Percentiles rank a stretch among this genome's conserved stretches.
These are phyloP conservation scores for Mola mola DNA, from an alignment of 2,113 vertebrate genomes.

Conservation along the genomic window DNA sequence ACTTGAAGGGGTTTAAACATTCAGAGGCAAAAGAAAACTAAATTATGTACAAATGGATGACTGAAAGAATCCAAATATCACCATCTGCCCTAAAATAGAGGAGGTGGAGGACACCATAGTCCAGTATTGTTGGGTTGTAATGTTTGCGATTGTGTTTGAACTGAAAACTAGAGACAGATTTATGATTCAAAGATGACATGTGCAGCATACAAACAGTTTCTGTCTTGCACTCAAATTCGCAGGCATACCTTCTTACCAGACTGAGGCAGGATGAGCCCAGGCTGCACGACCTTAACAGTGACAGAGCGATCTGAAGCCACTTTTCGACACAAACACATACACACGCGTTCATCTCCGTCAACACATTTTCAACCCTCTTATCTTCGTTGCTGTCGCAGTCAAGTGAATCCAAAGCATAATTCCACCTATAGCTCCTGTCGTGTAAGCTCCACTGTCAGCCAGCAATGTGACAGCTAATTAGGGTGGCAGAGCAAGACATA, in stretches of 20 bases:
- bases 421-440: constrained; percentile 26
- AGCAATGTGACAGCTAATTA: constrained; percentile 30
- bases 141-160: constrained; percentile 31
- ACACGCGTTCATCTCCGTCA: not conserved
- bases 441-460: constrained; percentile 30
- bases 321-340: constrained; percentile 23
- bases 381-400: constrained; percentile 35
- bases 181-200: constrained; percentile 21
- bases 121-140: constrained; percentile 27
- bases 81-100: constrained; percentile 20
- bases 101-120: constrained; percentile 13
- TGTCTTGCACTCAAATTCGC: not conserved
- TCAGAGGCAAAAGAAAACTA: constrained; percentile 12
- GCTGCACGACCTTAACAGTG: constrained; percentile 38
- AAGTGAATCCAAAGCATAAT: constrained; percentile 35
- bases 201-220: constrained; percentile 27
- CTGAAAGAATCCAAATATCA: constrained; percentile 36
- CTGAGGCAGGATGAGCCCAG: constrained; percentile 33
- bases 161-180: constrained; percentile 16
- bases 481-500: constrained; percentile 6
- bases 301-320: constrained; percentile 61
- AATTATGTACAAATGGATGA: constrained; percentile 21
- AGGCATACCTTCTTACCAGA: no score
- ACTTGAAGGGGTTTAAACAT: constrained; percentile 26
- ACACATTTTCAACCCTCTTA: constrained; percentile 24